Conservation (phyloP, 2,113 vertebrate genomes). For the Cebidichthys violaceus region DNA sequence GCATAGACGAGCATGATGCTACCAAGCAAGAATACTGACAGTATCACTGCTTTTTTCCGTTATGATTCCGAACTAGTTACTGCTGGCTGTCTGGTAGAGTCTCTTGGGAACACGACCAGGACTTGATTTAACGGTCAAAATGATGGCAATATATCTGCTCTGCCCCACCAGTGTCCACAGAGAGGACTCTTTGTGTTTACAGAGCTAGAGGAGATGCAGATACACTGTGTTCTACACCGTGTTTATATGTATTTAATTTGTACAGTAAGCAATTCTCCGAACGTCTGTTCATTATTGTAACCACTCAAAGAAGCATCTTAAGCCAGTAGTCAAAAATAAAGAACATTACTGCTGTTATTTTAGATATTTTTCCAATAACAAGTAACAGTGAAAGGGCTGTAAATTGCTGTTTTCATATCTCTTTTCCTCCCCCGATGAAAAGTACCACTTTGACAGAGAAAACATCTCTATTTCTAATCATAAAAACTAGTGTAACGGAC, state of each 20-base stretch:
- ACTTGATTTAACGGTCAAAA: background rate
- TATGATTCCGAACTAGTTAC: constrained; percentile 1
- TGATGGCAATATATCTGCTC: background rate
- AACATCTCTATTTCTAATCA: background rate
- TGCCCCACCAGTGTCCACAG: background rate
- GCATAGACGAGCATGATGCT: background rate
- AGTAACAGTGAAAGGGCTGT: background rate
- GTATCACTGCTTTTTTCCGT: background rate
- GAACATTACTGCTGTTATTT: background rate
- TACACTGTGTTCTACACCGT: background rate
- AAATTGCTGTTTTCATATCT: background rate
- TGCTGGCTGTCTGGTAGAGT: background rate
- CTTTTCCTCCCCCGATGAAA: background rate
- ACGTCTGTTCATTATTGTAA: constrained; percentile 13
- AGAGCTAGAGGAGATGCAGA: background rate
- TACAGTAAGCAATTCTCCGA: background rate
- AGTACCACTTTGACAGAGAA: background rate
- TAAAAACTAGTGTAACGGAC: too few relatives aligned
- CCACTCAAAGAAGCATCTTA: constrained; percentile 1
- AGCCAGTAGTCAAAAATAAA: background rate
- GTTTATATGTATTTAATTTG: background rate
- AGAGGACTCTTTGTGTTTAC: too few relatives aligned
- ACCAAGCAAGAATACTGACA: background rate
- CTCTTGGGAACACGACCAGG: background rate
- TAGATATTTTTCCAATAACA: background rate